Conservation (phyloP, 2,797 vertebrate species). For the Lycodopsis pacificus region DNA sequence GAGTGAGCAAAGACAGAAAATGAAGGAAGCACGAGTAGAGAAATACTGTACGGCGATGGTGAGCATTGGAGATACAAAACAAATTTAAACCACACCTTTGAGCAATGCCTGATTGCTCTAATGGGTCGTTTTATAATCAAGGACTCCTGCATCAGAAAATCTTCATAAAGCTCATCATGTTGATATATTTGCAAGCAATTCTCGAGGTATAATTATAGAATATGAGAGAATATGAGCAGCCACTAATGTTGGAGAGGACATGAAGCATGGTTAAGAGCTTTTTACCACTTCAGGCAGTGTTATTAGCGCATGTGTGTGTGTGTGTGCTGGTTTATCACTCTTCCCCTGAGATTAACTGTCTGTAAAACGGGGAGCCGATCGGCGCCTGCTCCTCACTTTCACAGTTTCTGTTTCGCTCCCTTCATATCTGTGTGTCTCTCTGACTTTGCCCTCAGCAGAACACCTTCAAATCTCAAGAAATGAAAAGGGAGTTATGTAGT, state of each 20-base stretch:
- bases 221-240: conserved; percentile 11
- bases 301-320: conserved; percentile 5
- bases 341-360: conserved; percentile 21
- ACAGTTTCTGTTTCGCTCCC: conserved; percentile 15
- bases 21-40: not conserved
- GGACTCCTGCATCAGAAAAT: conserved; percentile 47
- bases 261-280: conserved; percentile 37
- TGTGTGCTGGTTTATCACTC: conserved; percentile 22
- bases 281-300: conserved; percentile 15
- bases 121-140: conserved; percentile 48
- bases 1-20: not conserved
- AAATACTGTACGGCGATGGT: not conserved
- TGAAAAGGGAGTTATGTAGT: conserved; percentile 26
- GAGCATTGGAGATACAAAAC: conserved; percentile 16
- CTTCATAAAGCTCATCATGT: conserved; percentile 34
- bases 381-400: conserved; percentile 30
- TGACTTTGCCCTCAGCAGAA: conserved; percentile 28
- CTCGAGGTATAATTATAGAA: conserved; percentile 51
- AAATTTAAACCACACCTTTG: conserved; percentile 17
- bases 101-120: conserved; percentile 45
- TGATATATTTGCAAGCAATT: conserved; percentile 35
- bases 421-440: not conserved
- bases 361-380: not conserved
- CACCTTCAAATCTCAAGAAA: conserved; percentile 24
- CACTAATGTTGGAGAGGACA: conserved; percentile 19